Conservation (phyloP, 2,797 vertebrate species). For the Champsocephalus esox region DNA sequence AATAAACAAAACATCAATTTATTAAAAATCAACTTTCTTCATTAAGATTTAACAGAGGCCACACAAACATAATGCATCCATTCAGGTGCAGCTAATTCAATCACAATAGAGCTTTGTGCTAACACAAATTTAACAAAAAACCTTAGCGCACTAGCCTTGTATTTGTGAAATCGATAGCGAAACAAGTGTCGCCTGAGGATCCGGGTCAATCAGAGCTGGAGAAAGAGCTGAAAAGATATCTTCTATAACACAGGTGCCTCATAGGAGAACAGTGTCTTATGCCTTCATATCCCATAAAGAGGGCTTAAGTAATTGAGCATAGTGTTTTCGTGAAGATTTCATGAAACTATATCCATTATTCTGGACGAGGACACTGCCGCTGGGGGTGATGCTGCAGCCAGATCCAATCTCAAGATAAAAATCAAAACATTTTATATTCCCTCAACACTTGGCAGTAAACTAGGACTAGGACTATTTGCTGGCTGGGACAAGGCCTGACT, state of each 20-base stretch:
- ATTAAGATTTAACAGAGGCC: conserved; percentile 28
- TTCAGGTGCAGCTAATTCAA: conserved; percentile 57
- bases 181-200: conserved; percentile 18
- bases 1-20: conserved; percentile 22
- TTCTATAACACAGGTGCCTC: conserved; percentile 42
- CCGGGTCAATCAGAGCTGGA: conserved; percentile 42
- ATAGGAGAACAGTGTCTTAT: conserved; percentile 34
- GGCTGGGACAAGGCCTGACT: conserved; percentile 59
- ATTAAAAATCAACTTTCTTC: not conserved
- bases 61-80: conserved; percentile 41
- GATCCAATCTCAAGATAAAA: conserved; percentile 79
- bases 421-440: conserved; percentile 24
- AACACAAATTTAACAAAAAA: conserved; percentile 13
- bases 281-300: conserved; percentile 56
- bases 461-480: conserved; percentile 53
- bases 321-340: conserved; percentile 66
- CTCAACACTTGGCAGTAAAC: conserved; percentile 70
- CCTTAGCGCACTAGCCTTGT: conserved; percentile 33
- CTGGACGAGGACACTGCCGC: conserved; percentile 63
- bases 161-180: conserved; percentile 30
- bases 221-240: conserved; percentile 25
- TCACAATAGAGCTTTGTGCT: conserved; percentile 31
- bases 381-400: conserved; percentile 71
- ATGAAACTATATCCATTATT: conserved; percentile 74
- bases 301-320: conserved; percentile 70